Conservation (phyloP, 1,140 invertebrate genomes). For the Lasioglossum albipes region DNA sequence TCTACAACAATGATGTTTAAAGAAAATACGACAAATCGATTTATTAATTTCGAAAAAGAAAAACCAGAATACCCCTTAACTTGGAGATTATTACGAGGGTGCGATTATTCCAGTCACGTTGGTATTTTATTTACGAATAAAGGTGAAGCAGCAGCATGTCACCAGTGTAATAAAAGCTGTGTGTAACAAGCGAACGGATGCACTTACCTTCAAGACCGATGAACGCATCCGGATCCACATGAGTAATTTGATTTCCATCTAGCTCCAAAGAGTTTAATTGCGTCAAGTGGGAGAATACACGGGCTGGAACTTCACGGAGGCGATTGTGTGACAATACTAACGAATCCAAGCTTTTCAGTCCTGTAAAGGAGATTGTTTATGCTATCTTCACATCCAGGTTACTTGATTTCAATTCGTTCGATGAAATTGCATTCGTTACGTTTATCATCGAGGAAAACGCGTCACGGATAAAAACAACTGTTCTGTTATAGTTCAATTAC, state of each 20-base stretch:
- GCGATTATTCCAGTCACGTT: too few relatives aligned
- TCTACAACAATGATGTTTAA: too few relatives aligned
- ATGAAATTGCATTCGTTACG: neutral
- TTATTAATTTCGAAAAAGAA: too few relatives aligned
- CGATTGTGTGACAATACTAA: conserved; percentile 92
- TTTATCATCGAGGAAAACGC: neutral
- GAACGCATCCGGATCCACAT: conserved; percentile 91
- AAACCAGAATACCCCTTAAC: too few relatives aligned
- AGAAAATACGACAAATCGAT: too few relatives aligned
- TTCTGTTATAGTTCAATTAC: too few relatives aligned
- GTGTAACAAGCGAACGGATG: conserved; percentile 10
- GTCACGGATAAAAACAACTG: neutral
- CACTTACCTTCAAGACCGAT: conserved; percentile 89
- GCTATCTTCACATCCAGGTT: conserved; percentile 2
- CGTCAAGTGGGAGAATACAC: conserved; percentile 89
- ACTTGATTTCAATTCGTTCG: neutral
- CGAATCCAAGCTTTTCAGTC: conserved; percentile 88
- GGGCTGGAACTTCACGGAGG: conserved; percentile 86
- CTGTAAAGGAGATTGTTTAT: conserved; percentile 75
- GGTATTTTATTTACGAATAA: neutral
- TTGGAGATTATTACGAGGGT: too few relatives aligned
- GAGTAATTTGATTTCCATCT: conserved; percentile 90
- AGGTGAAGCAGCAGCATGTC: neutral
- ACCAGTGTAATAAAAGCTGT: neutral
- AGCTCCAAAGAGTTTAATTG: conserved; percentile 91